phyloP scores from a whole-genome alignment of 2,888 invertebrate species.

The Petrophora chlorosata region DNA sequence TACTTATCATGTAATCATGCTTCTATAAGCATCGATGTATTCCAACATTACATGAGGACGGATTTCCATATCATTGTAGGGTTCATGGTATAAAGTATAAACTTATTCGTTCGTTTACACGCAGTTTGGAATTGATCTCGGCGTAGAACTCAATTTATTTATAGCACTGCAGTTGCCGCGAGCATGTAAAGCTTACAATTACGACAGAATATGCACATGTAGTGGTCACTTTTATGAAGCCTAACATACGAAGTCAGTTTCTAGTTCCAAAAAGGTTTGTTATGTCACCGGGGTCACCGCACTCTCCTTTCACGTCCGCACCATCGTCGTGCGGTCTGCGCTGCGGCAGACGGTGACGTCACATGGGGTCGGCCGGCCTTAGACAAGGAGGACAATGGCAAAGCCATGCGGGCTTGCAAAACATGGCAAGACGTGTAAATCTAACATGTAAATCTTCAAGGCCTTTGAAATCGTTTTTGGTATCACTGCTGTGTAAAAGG shows the following conservation, averaged over 20 bases:
- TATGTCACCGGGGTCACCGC: slow-evolving; percentile 63
- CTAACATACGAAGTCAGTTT: slow-evolving; percentile 4
- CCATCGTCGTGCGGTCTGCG: slow-evolving; percentile 11
- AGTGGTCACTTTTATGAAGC: neutral
- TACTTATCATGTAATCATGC: too few species aligned
- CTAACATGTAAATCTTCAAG: neutral
- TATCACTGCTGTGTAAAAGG: too few species aligned
- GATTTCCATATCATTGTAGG: too few species aligned
- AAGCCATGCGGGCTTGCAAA: neutral
- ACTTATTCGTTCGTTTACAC: too few species aligned
- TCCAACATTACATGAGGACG: too few species aligned
- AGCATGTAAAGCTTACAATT: too few species aligned
- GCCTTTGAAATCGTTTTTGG: neutral
- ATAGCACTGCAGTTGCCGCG: slow-evolving; percentile 10
- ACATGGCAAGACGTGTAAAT: neutral
- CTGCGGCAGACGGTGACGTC: slow-evolving; percentile 21
- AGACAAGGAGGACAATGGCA: slow-evolving; percentile 10
- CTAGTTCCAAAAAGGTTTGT: slow-evolving; percentile 48
- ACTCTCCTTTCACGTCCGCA: slow-evolving; percentile 52
- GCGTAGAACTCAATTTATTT: too few species aligned
- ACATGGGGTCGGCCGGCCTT: slow-evolving; percentile 13
- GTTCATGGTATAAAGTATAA: too few species aligned
- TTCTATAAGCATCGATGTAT: too few species aligned
- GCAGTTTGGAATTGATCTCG: too few species aligned
- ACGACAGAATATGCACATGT: too few species aligned